phyloP scores from a whole-genome alignment of 2,113 vertebrate species.

The Addax nasomaculatus region DNA sequence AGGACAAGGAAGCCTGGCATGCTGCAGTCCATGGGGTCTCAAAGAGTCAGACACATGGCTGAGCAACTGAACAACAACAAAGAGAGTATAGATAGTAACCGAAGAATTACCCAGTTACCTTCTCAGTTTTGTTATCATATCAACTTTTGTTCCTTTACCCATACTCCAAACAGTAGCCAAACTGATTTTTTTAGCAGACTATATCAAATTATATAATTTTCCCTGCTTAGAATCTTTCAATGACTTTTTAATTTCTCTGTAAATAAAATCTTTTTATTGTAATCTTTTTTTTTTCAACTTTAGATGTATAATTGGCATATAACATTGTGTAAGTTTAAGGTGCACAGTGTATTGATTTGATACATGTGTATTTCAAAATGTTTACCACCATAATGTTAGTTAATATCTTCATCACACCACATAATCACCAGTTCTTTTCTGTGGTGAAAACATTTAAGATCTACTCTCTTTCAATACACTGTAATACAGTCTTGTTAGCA shows the following conservation, averaged over 20 bases:
- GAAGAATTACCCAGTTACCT: not conserved
- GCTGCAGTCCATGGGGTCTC: not conserved
- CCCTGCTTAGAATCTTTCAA: not conserved
- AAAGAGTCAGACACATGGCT: not conserved
- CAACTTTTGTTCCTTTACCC: not conserved
- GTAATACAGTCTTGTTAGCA: not conserved
- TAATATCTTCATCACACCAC: not conserved
- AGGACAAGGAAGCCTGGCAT: not conserved
- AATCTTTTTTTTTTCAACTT: not conserved
- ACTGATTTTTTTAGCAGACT: not conserved
- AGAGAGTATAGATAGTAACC: not conserved
- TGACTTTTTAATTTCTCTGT: not conserved
- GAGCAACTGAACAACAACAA: not conserved
- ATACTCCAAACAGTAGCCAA: not conserved
- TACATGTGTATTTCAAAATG: not conserved
- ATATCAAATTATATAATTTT: not conserved
- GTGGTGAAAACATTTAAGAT: not conserved
- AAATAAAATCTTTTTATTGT: not conserved
- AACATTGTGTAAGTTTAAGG: not conserved
- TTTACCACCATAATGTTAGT: not conserved
- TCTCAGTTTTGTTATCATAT: not conserved
- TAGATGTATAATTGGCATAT: not conserved
- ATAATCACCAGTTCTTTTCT: not conserved
- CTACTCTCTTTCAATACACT: not conserved
- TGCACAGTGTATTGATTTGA: not conserved